Conservation (phyloP, 2,888 invertebrate species). For the Plebejus argus region DNA sequence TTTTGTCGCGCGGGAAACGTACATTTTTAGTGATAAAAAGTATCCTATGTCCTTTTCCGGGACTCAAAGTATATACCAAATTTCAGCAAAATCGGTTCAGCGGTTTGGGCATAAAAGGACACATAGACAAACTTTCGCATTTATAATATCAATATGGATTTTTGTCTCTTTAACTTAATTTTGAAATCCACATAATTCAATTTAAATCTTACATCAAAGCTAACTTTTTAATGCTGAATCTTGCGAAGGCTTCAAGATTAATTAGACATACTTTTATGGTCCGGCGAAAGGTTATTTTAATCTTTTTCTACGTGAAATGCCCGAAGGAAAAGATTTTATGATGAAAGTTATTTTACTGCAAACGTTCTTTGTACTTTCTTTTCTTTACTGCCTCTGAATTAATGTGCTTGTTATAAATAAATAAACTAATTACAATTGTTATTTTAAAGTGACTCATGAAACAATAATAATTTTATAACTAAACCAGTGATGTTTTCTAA, state of each 20-base stretch:
- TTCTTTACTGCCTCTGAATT: neutral
- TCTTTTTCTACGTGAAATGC: neutral
- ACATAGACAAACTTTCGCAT: too few relatives aligned
- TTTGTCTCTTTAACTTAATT: neutral
- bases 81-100: too few relatives aligned
- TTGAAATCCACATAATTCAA: neutral
- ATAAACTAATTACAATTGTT: neutral
- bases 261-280: conserved; percentile 14
- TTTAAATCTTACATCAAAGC: neutral
- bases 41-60: too few relatives aligned
- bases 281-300: neutral
- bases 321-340: neutral
- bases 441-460: neutral
- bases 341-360: conserved; percentile 2
- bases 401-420: neutral
- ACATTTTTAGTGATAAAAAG: too few relatives aligned
- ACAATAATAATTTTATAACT: neutral
- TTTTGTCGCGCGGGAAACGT: too few relatives aligned
- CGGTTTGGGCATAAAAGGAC: too few relatives aligned
- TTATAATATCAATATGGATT: neutral
- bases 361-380: neutral
- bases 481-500: neutral
- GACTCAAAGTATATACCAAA: too few relatives aligned
- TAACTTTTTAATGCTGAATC: neutral
- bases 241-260: neutral